These are phyloP conservation scores for Ips typographus DNA, from an alignment of 1,140 invertebrate genomes.

Conservation along the genomic window DNA sequence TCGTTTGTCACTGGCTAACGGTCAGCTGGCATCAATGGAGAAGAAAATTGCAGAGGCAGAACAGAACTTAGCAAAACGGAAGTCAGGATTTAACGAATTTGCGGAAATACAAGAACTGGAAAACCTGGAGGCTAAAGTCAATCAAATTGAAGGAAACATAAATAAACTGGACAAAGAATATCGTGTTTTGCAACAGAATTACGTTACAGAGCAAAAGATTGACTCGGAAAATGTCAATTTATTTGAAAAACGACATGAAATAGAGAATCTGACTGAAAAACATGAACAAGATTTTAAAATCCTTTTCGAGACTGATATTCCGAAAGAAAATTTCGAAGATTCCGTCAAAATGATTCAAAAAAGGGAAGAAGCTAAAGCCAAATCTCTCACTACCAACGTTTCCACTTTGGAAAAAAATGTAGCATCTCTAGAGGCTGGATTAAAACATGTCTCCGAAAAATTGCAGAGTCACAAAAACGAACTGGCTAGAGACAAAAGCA, in stretches of 20 bases:
- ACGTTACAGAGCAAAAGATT: slow-evolving; percentile 48
- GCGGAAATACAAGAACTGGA: slow-evolving; percentile 53
- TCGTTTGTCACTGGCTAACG: slow-evolving; percentile 46
- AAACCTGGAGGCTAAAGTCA: slow-evolving; percentile 56
- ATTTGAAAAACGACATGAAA: slow-evolving; percentile 61
- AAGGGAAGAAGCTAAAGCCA: slow-evolving; percentile 54
- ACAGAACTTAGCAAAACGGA: slow-evolving; percentile 57
- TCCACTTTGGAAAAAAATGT: slow-evolving; percentile 61
- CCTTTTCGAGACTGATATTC: slow-evolving; percentile 60
- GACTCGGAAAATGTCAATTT: slow-evolving; percentile 43
- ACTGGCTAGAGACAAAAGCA: slow-evolving; percentile 44
- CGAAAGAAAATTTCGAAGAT: slow-evolving; percentile 65
- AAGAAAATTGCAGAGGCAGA: slow-evolving; percentile 56
- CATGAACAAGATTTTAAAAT: slow-evolving; percentile 60
- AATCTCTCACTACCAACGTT: slow-evolving; percentile 61
- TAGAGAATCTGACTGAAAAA: slow-evolving; percentile 63
- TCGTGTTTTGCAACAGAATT: slow-evolving; percentile 56
- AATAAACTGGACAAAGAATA: slow-evolving; percentile 56
- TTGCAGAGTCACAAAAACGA: slow-evolving; percentile 48
- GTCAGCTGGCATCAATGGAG: slow-evolving; percentile 48
- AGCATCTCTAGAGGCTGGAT: slow-evolving; percentile 42
- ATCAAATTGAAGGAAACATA: slow-evolving; percentile 54
- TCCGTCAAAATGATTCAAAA: slow-evolving; percentile 58
- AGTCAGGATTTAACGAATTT: slow-evolving; percentile 55
- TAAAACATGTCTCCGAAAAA: slow-evolving; percentile 46